Base-by-base conservation (phyloP, 2,888 invertebrate species). In the Drosophila lacicola region DNA sequence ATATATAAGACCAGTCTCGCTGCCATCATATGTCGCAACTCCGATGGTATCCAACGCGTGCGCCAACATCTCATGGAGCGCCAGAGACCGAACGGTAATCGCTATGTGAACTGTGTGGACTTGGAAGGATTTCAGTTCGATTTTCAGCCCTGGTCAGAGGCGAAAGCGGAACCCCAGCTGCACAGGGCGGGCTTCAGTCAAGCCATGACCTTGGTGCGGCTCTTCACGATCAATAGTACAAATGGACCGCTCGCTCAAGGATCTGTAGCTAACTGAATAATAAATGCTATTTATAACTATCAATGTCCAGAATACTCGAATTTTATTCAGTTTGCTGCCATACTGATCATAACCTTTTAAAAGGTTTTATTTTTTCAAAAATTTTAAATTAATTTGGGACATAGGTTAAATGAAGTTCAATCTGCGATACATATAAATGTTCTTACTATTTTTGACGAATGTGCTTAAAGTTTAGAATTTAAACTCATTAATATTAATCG, bases 1-100 rank as follows among this genome's bases (percentile, higher is more conserved):
- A 95, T 99, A 57, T 95, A 97, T 13, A 96, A 95, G 90, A 95
- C 95, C 0, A 95, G 95, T 0, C 90, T 97, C 13, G 95, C 96
- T 0, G 93, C 94, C 36, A 93, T 97, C 14, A 95, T 97, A 63
- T 97, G 97, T 89, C 95, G 95, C 36, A 97, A 96, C 91, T 95
- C 96, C 0, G 96, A 95, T 68, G 92, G 94, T 2, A 93, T 97
- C 4, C 93, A 94, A 41, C 90, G 92, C 17, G 94, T 95, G 0
- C 96, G 96, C 81, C 94, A 94, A 4, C 92, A 94, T 69, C 96
- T 96, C 29, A 97, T 97, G 97, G 94, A 95, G 78, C 94, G 94
- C 0, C 91, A 93, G 0, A 92, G 93, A 14, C 86, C 92, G 10
- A 70, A 80, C 11, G 93, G 94, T 51, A 95, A 95, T 91, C 94